Evolutionary conservation across 1,140 invertebrate species (phyloP), one percentile per base, ranked within the genome.

Genomic region (Heliconius himera): DNA sequence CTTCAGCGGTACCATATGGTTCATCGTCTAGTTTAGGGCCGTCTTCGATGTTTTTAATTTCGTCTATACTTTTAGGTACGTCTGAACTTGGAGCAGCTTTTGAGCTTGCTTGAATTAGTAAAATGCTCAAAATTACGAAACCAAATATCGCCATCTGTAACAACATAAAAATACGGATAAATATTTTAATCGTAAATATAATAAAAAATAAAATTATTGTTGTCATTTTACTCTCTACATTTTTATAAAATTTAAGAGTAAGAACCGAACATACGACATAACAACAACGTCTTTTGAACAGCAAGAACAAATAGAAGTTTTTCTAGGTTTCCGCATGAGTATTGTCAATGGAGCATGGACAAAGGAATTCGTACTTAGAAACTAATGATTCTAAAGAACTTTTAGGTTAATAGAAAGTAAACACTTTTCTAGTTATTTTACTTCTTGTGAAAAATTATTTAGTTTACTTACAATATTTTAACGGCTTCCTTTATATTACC

Each of bases 141-240:
- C 78, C 18, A 73, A 74, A 29, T 66, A 73, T 82, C 56, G 76
- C 78, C 82, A 84, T 84, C 82, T 84, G 82, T 74, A 84, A 84
- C 76, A 38, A 78, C 70, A 46, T 46, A 46, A 46, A 46, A 13
- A 46, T 16, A 46, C 13, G 4, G 4, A 46, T 46, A 46, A 46
- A 46, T 46, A 16, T 46, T 46, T 46, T 13, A 46, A 46, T 46
- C 41, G 3, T 46, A 46, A 46, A 3, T 46, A 46, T 16, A 46
- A 46, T 46, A 46, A 46, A 13, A 36, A 16, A 41, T 46, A 16
- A 16, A 4, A 16, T 46, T 16, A 26, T 66, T 29, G 11, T 66
- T 26, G 22, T 66, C 13, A 29, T 66, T 29, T 13, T 66, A 66
- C 22, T 26, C 11, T 66, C 2, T 60, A 22, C 1, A 16, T 29